These are phyloP conservation scores for Callaeas wilsoni DNA, from an alignment of 2,113 vertebrate genomes.

Conservation along the genomic window DNA sequence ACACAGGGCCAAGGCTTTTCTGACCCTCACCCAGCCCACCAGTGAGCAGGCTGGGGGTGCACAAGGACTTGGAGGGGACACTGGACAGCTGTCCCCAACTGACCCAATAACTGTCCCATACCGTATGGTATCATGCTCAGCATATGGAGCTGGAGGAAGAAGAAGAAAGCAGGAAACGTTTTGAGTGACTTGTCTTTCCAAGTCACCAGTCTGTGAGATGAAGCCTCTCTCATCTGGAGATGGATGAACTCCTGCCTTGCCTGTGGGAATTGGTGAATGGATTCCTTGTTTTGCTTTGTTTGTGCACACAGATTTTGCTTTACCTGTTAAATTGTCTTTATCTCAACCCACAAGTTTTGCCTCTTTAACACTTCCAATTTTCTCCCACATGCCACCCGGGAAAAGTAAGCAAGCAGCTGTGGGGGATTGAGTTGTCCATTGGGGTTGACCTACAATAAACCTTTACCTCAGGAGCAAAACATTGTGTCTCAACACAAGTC, in stretches of 20 bases:
- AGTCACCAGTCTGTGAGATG: neutral
- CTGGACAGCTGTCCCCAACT: neutral
- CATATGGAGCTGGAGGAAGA: neutral
- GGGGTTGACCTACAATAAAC: neutral
- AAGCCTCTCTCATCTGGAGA: neutral
- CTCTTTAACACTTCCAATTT: neutral
- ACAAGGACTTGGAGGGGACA: neutral
- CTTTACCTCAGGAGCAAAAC: neutral
- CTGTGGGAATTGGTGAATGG: neutral
- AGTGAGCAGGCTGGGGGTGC: fast-evolving
- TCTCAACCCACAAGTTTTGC: neutral
- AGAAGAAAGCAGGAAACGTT: fast-evolving
- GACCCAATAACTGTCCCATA: neutral
- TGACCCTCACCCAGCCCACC: neutral
- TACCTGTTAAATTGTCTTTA: neutral
- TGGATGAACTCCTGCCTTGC: neutral
- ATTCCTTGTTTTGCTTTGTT: neutral
- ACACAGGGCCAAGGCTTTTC: neutral
- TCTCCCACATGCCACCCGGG: neutral
- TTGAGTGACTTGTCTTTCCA: neutral
- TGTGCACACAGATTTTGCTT: neutral
- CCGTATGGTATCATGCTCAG: neutral
- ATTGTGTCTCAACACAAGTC: neutral
- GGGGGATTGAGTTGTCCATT: neutral
- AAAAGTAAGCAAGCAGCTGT: neutral